Evolutionary conservation across 2,113 vertebrate species (phyloP).

Genomic region (Leptocoma aspasia): DNA sequence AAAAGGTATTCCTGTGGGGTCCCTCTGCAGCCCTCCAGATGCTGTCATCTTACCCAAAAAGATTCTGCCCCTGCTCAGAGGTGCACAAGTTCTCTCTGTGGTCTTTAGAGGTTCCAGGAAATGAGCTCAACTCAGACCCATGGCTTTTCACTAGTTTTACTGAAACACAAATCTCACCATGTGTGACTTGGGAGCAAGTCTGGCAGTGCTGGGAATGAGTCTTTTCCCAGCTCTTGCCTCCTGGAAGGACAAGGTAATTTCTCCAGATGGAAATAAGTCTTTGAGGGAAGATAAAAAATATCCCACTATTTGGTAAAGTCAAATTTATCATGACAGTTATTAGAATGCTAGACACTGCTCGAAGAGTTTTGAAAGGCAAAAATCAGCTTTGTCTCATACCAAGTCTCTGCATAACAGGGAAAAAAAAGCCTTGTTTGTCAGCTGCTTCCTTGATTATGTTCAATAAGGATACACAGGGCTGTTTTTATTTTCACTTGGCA

Average conservation of each 20-base stretch:
- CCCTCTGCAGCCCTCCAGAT: background rate
- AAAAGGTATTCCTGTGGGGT: background rate
- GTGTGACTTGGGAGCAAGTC: background rate
- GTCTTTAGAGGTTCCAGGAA: background rate
- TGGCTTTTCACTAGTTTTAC: background rate
- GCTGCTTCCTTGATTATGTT: conserved; percentile 32
- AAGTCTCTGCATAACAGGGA: background rate
- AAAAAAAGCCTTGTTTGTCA: conserved; percentile 5
- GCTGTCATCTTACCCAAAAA: background rate
- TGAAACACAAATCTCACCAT: background rate
- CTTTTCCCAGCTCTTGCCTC: background rate
- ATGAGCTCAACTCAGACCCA: background rate
- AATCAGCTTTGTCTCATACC: background rate
- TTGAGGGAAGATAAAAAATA: background rate
- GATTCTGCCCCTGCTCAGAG: background rate
- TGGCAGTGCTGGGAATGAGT: background rate
- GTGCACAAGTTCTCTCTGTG: background rate
- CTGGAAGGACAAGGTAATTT: background rate
- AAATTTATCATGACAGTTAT: background rate
- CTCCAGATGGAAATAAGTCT: background rate
- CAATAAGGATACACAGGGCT: conserved; percentile 11
- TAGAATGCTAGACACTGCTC: background rate
- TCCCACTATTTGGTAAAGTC: background rate
- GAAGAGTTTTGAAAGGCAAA: background rate
- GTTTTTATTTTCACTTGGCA: conserved; percentile 60